phyloP scores from a whole-genome alignment of 2,888 invertebrate species.

The Cecidostiba fungosa region DNA sequence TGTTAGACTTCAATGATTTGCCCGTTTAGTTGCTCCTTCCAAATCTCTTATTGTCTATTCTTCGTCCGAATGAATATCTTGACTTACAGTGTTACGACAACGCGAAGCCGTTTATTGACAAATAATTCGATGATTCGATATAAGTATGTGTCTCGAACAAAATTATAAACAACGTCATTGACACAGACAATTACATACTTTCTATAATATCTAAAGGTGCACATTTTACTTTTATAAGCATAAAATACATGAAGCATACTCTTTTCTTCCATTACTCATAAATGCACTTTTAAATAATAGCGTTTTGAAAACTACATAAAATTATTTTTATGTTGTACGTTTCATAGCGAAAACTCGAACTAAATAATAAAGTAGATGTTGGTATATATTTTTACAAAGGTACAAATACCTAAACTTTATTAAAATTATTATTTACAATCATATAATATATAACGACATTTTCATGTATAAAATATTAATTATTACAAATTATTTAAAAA shows the following conservation, averaged over 20 bases:
- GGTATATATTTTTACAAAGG: not conserved
- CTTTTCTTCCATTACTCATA: not conserved
- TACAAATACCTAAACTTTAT: not conserved
- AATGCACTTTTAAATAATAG: not conserved
- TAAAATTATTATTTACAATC: slow-evolving; percentile 28
- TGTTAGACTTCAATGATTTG: not conserved
- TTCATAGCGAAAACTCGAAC: too few relatives aligned
- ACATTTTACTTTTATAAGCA: not conserved
- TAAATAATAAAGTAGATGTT: not conserved
- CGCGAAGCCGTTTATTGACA: slow-evolving; percentile 9
- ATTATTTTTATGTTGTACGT: not conserved
- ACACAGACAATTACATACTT: not conserved
- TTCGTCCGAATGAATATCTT: not conserved
- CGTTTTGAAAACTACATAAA: not conserved
- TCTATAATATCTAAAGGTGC: not conserved
- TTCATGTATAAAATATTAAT: not conserved
- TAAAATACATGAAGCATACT: not conserved
- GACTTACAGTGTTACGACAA: not conserved
- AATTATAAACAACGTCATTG: not conserved
- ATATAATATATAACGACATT: not conserved
- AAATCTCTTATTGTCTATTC: not conserved
- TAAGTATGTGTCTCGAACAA: not conserved
- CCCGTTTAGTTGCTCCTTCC: not conserved
- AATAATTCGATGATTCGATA: not conserved
- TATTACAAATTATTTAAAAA: not conserved